Evolutionary conservation across 2,888 invertebrate species (phyloP).

Genomic region (Rhamnusium bicolor): DNA sequence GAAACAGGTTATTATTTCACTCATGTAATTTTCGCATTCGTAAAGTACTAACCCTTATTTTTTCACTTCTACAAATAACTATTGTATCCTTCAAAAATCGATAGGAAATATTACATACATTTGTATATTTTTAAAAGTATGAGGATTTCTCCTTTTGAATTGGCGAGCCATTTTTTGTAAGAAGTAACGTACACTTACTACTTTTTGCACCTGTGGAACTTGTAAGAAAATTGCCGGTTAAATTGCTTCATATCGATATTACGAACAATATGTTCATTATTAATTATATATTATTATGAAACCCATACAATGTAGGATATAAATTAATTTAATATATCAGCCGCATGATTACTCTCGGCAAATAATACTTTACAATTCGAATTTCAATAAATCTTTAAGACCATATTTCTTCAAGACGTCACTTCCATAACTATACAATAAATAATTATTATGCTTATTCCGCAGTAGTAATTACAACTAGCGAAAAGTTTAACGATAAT

Average conservation of each 20-base stretch:
- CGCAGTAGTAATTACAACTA: slow-evolving; percentile 4
- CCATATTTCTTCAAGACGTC: neutral
- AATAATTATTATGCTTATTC: neutral
- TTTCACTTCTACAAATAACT: no score
- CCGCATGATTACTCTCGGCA: neutral
- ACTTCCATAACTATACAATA: neutral
- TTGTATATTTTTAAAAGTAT: no score
- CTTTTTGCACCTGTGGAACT: no score
- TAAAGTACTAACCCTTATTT: no score
- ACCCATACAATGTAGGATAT: slow-evolving; percentile 9
- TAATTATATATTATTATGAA: neutral
- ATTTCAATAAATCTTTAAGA: neutral
- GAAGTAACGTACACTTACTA: no score
- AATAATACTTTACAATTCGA: slow-evolving; percentile 3
- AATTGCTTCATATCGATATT: neutral
- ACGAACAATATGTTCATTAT: neutral
- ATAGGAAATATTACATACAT: no score
- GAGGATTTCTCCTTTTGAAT: no score
- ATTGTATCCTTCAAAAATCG: no score
- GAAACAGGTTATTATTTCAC: no score
- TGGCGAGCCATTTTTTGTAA: no score
- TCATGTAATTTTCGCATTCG: no score
- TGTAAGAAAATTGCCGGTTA: no score
- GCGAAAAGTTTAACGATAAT: slow-evolving; percentile 2
- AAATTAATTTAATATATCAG: neutral